Evolutionary conservation across 2,113 vertebrate genomes (phyloP).

Genomic region (Lagenorhynchus albirostris): DNA sequence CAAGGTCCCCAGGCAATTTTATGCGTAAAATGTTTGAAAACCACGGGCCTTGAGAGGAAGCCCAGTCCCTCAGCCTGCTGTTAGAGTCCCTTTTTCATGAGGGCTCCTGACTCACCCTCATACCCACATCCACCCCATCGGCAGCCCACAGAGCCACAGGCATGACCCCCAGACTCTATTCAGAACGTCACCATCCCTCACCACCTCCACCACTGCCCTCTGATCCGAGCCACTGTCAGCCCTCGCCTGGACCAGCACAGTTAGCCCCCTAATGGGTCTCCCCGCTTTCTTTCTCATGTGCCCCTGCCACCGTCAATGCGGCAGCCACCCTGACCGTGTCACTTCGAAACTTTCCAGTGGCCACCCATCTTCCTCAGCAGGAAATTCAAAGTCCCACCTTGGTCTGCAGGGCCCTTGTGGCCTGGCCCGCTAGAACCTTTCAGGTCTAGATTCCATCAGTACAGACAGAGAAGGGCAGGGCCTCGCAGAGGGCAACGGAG

Average conservation of each 20-base stretch:
- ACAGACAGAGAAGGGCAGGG: neutral
- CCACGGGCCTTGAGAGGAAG: neutral
- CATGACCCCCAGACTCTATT: neutral
- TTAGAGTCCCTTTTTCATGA: neutral
- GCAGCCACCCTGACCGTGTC: neutral
- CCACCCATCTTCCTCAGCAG: neutral
- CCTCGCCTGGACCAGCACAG: neutral
- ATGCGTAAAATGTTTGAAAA: neutral
- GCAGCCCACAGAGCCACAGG: no score
- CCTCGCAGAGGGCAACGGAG: accelerated
- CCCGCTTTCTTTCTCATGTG: neutral
- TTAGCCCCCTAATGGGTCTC: accelerated
- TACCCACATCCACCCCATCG: accelerated
- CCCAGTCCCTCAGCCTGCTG: neutral
- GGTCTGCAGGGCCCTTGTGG: neutral
- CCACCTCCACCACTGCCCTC: accelerated
- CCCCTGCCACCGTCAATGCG: no score
- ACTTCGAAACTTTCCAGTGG: neutral
- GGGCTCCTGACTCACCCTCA: neutral
- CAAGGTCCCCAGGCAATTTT: neutral
- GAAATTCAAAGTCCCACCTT: neutral
- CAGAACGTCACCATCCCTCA: neutral
- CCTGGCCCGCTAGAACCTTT: neutral
- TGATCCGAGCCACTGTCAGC: accelerated
- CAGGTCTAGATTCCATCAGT: neutral